Evolutionary conservation across 1,140 invertebrate genomes (phyloP).

Genomic region (Drosophila ambigua): DNA sequence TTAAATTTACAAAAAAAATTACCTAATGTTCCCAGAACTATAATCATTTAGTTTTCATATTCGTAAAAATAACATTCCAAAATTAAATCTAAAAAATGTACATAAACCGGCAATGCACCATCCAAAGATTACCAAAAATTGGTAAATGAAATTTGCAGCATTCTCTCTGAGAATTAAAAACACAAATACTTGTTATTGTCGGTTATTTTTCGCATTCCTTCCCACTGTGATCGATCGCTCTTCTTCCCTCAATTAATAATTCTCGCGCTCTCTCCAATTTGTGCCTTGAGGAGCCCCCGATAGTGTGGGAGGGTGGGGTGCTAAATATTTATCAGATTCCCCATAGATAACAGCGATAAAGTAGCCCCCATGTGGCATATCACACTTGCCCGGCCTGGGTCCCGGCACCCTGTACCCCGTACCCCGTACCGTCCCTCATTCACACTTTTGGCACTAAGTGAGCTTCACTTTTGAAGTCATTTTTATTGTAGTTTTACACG

Average conservation of each 20-base stretch:
- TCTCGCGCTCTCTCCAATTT: conserved; percentile 4
- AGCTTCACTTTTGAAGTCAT: conserved; percentile 44
- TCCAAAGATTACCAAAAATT: too few species aligned
- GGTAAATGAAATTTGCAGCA: too few species aligned
- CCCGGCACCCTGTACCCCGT: too few species aligned
- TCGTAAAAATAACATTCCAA: too few species aligned
- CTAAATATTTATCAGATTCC: conserved; percentile 61
- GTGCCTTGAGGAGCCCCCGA: conserved; percentile 1
- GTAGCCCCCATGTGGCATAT: conserved; percentile 16
- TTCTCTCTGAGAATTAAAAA: not conserved
- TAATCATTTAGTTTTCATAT: too few species aligned
- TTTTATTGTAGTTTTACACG: conserved; percentile 67
- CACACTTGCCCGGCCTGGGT: conserved; percentile 10
- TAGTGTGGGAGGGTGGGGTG: conserved; percentile 8
- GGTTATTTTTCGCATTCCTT: not conserved
- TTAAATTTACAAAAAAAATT: too few species aligned
- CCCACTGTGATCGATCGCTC: conserved; percentile 27
- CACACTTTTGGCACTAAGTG: conserved; percentile 40
- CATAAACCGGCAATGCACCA: too few species aligned
- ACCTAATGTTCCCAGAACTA: too few species aligned
- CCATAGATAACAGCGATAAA: conserved; percentile 62
- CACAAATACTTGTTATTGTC: not conserved
- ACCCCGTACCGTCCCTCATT: conserved; percentile 3
- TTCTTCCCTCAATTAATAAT: conserved; percentile 20
- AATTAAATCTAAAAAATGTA: too few species aligned